Conservation (phyloP, 2,888 invertebrate genomes). For the Epirrita christyi region DNA sequence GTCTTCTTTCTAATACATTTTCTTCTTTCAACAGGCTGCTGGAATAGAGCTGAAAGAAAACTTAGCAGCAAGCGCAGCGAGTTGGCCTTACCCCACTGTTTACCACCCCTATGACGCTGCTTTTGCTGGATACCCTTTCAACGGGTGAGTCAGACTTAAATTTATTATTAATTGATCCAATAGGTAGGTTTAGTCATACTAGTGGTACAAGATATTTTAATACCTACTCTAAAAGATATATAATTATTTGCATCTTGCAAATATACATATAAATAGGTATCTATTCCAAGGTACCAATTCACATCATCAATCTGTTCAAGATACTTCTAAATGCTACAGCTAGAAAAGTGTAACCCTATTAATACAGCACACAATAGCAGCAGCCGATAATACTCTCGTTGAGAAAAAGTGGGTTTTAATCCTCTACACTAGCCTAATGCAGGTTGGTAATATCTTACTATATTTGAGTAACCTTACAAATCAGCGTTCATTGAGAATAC, state of each 20-base stretch:
- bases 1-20: constrained; percentile 22
- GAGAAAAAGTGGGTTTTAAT: too few relatives aligned
- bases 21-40: constrained; percentile 86
- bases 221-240: too few relatives aligned
- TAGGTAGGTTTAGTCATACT: background rate
- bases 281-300: background rate
- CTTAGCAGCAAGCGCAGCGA: constrained; percentile 91
- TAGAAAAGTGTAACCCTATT: background rate
- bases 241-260: too few relatives aligned
- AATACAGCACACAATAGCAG: background rate
- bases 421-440: too few relatives aligned
- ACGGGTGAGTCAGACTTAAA: constrained; percentile 89
- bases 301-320: background rate
- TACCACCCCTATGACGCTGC: constrained; percentile 98
- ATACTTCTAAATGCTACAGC: background rate
- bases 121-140: constrained; percentile 97
- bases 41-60: constrained; percentile 96
- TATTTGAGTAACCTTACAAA: background rate
- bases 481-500: background rate
- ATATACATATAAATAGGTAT: too few relatives aligned
- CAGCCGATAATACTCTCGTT: too few relatives aligned
- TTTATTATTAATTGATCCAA: background rate
- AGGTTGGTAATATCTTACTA: background rate
- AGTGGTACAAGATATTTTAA: too few relatives aligned
- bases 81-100: constrained; percentile 96